Percentiles rank a stretch among this genome's conserved stretches.
These are phyloP conservation scores for Dynastes maya DNA, from an alignment of 2,888 invertebrate genomes.

Conservation along the genomic window DNA sequence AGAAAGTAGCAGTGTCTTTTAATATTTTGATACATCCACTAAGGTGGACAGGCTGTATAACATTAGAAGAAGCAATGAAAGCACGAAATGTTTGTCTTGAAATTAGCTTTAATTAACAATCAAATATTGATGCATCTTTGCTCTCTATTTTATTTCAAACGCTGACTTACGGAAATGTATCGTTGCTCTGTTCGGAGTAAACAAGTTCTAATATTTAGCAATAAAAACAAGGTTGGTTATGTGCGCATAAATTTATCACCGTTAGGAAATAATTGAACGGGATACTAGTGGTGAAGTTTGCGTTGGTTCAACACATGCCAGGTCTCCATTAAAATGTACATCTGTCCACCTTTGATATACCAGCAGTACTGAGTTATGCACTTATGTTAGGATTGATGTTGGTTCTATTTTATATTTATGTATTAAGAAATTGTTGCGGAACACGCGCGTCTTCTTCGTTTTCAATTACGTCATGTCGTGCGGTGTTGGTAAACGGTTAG, in stretches of 20 bases:
- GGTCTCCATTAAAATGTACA: conserved; percentile 37
- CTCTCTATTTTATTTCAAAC: not conserved
- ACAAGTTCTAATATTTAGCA: conserved; percentile 24
- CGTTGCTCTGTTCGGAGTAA: not conserved
- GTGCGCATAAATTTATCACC: conserved; percentile 42
- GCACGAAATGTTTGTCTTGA: no score
- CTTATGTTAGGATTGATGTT: conserved; percentile 22
- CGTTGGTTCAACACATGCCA: conserved; percentile 27
- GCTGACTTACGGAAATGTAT: not conserved
- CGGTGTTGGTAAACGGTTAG: not conserved
- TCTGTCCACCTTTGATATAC: conserved; percentile 23
- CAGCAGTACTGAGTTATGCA: conserved; percentile 15
- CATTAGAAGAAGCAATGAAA: no score
- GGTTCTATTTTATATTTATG: conserved; percentile 33
- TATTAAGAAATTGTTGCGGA: conserved; percentile 4
- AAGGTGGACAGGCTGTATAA: no score
- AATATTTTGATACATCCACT: no score
- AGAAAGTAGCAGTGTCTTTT: no score
- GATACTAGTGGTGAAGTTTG: conserved; percentile 19
- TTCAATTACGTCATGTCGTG: not conserved
- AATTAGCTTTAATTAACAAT: no score
- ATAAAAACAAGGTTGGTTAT: conserved; percentile 21
- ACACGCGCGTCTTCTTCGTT: not conserved
- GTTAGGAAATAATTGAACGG: conserved; percentile 41
- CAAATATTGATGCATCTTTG: not conserved